A percentile compares a stretch with the other conserved stretches of the same genome.
phyloP scores from a whole-genome alignment of 2,113 vertebrate species.

The Diadophis punctatus region DNA sequence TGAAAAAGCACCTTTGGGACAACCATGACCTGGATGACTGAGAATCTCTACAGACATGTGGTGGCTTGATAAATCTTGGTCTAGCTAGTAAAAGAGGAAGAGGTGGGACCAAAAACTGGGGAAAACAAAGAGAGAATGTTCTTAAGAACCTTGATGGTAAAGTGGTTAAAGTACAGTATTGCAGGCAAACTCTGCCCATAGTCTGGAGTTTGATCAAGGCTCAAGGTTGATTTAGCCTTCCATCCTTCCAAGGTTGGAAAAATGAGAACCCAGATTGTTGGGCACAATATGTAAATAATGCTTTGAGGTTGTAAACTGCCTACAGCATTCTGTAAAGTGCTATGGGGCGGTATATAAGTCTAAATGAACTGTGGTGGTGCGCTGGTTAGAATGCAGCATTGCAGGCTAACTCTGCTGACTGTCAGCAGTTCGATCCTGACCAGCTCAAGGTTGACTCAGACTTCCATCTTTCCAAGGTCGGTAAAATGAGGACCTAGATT shows the following conservation, averaged over 20 bases:
- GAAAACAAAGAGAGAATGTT: neutral
- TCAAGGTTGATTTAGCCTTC: neutral
- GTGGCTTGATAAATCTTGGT: neutral
- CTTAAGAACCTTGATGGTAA: neutral
- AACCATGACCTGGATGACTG: too few relatives aligned
- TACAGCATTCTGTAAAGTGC: too few relatives aligned
- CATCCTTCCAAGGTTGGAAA: neutral
- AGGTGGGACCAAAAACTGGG: neutral
- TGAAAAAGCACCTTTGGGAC: too few relatives aligned
- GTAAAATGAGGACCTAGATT: neutral
- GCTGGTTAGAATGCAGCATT: neutral
- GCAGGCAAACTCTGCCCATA: neutral
- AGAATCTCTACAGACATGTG: too few relatives aligned
- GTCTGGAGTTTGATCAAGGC: neutral
- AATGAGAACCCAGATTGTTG: neutral
- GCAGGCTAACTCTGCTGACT: neutral
- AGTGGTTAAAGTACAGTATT: neutral
- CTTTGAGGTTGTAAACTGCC: neutral
- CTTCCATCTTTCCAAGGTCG: too few relatives aligned
- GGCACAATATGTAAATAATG: neutral
- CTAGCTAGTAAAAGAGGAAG: neutral
- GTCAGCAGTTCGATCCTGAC: too few relatives aligned
- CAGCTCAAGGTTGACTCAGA: too few relatives aligned
- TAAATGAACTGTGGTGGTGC: too few relatives aligned
- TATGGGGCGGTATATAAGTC: too few relatives aligned